These are phyloP conservation scores for Hydrotaea diabolus DNA, from an alignment of 2,888 invertebrate genomes.

Conservation along the genomic window DNA sequence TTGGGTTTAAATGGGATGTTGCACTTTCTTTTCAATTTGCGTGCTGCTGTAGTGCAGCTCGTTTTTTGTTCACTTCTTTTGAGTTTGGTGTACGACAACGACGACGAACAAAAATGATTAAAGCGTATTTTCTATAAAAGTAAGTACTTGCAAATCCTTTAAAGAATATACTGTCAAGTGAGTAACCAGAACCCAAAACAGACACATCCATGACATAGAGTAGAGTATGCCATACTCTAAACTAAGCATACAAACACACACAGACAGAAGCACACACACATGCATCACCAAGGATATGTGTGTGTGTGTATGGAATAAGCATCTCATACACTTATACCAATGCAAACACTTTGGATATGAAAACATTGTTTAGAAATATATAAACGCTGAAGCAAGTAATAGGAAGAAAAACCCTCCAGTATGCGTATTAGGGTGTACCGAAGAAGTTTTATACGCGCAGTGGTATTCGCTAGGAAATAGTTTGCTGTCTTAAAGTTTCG, in stretches of 20 bases:
- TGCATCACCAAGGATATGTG: conserved; percentile 17
- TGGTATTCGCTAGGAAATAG: too few relatives aligned
- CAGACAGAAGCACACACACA: too few relatives aligned
- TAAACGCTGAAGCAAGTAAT: conserved; percentile 43
- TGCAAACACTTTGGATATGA: conserved; percentile 71
- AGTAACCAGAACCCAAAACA: conserved; percentile 74
- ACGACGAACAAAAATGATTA: conserved; percentile 56
- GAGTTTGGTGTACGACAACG: conserved; percentile 33
- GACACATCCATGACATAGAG: conserved; percentile 47
- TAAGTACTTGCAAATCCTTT: conserved; percentile 78
- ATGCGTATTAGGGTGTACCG: neutral
- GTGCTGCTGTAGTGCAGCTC: conserved; percentile 17
- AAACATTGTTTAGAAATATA: conserved; percentile 56
- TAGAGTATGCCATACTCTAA: conserved; percentile 18
- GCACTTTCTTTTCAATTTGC: conserved; percentile 56
- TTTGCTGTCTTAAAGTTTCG: too few relatives aligned
- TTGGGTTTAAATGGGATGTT: conserved; percentile 37
- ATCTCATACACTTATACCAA: conserved; percentile 73
- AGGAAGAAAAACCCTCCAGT: conserved; percentile 13
- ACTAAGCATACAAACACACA: conserved; percentile 6
- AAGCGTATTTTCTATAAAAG: conserved; percentile 68
- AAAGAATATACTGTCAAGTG: conserved; percentile 77
- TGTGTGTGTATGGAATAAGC: conserved; percentile 30
- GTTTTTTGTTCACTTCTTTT: conserved; percentile 21
- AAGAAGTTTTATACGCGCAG: too few relatives aligned